Conservation (phyloP, 2,113 vertebrate species). For the Vulpes lagopus region DNA sequence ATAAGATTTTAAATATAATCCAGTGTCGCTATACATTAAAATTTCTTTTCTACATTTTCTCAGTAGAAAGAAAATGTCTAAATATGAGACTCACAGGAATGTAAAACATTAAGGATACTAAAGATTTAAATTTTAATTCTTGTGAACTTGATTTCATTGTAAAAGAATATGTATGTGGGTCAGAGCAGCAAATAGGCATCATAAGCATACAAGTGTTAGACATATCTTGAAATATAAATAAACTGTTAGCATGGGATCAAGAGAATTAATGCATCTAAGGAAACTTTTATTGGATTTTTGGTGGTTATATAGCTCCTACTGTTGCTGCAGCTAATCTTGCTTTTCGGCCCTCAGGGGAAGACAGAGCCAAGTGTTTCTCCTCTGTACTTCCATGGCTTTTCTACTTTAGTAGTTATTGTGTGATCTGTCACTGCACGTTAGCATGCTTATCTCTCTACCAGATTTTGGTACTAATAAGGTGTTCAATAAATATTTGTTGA, state of each 20-base stretch:
- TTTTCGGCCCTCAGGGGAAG: neutral
- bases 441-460: neutral
- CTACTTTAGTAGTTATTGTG: neutral
- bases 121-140: slow-evolving; percentile 35
- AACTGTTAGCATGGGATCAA: neutral
- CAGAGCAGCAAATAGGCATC: neutral
- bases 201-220: neutral
- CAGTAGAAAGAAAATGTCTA: neutral
- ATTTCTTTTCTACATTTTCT: neutral
- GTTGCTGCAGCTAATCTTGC: neutral
- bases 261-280: neutral
- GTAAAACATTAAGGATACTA: neutral
- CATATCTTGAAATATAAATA: neutral
- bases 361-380: neutral
- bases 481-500: neutral
- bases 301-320: neutral
- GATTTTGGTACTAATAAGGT: neutral
- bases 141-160: slow-evolving; percentile 46
- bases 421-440: neutral
- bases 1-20: neutral
- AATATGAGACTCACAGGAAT: neutral
- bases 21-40: neutral
- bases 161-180: neutral
- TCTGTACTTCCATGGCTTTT: neutral
- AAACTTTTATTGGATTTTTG: neutral